Evolutionary conservation across 2,888 invertebrate species (phyloP).

Genomic region (Erynnis tages): DNA sequence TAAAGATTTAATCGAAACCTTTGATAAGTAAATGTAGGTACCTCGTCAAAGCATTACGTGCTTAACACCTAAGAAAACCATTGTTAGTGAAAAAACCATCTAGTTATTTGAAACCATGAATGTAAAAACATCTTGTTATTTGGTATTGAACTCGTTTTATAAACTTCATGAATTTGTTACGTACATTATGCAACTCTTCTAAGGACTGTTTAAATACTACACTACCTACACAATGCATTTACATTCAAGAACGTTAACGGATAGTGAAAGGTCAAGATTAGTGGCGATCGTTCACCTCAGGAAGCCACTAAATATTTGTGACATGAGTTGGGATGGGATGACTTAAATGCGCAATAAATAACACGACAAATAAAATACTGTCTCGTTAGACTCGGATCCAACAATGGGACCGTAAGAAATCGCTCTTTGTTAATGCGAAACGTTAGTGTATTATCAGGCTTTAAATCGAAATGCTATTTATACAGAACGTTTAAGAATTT

Average conservation of each 20-base stretch:
- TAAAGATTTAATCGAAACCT: too few relatives aligned
- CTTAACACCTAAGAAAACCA: too few relatives aligned
- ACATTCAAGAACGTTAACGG: constrained; percentile 4
- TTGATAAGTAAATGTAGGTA: too few relatives aligned
- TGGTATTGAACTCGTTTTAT: too few relatives aligned
- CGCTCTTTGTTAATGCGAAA: constrained; percentile 7
- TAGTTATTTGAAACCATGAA: too few relatives aligned
- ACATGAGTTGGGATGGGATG: too few relatives aligned
- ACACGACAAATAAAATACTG: constrained; percentile 22
- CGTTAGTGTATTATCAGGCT: background rate
- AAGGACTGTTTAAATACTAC: background rate
- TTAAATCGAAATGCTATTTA: background rate
- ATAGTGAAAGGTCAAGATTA: constrained; percentile 31
- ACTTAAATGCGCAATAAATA: constrained; percentile 25
- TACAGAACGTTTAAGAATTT: too few relatives aligned
- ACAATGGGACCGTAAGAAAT: constrained; percentile 15
- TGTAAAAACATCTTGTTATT: too few relatives aligned
- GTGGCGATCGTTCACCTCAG: constrained; percentile 29
- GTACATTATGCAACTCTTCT: too few relatives aligned
- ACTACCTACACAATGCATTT: background rate
- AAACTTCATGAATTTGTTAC: too few relatives aligned
- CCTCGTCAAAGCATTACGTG: too few relatives aligned
- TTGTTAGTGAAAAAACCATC: too few relatives aligned
- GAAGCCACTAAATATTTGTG: constrained; percentile 29
- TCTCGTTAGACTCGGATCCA: constrained; percentile 13